Conservation (phyloP, 2,113 vertebrate species). For the Tupaia chinensis region DNA sequence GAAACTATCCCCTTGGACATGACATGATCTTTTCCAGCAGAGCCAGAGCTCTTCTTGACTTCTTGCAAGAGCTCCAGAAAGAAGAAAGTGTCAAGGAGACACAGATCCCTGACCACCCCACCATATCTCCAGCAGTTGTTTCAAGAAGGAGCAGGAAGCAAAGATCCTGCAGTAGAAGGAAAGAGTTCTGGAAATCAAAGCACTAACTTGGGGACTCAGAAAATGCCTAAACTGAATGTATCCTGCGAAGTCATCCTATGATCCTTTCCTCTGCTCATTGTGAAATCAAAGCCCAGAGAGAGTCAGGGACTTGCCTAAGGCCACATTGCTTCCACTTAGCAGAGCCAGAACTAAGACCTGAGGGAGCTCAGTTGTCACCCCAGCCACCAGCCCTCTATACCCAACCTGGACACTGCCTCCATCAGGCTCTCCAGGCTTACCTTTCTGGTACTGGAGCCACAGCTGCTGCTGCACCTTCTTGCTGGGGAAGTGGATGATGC, state of each 20-base stretch:
- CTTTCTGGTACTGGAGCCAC: conserved; percentile 99
- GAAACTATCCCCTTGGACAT: background rate
- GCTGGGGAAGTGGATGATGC: conserved; percentile 98
- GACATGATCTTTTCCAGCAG: background rate
- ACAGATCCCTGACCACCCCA: fast-evolving
- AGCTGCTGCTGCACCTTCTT: conserved; percentile 99
- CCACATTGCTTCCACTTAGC: fast-evolving
- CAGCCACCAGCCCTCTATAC: background rate
- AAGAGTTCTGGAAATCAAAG: background rate
- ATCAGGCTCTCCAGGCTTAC: conserved; percentile 82
- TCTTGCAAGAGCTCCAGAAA: background rate
- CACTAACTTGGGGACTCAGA: background rate
- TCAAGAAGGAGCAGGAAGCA: background rate
- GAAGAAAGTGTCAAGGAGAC: background rate
- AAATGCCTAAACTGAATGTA: background rate
- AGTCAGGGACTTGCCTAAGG: fast-evolving
- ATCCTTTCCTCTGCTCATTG: background rate
- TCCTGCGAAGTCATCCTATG: background rate
- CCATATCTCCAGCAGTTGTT: background rate
- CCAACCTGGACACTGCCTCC: background rate
- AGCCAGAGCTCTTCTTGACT: background rate
- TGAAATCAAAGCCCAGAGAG: background rate
- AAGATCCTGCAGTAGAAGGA: background rate
- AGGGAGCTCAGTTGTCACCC: background rate
- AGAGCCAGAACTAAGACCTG: background rate